Conservation (phyloP, 2,113 vertebrate genomes). For the Delphinus delphis region DNA sequence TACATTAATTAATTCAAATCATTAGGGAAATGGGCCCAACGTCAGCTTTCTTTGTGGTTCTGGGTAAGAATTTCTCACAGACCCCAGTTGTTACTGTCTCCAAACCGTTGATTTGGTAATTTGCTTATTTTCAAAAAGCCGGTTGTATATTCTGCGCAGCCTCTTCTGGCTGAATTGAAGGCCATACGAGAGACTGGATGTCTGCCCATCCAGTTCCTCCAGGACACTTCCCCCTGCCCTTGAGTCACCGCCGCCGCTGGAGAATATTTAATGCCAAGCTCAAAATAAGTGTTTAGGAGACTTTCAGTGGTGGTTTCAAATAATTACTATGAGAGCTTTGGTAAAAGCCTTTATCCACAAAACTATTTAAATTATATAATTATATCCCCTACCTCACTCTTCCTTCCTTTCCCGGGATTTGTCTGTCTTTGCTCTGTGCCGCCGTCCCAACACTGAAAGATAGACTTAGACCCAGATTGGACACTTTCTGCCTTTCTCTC, state of each 20-base stretch:
- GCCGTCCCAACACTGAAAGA: neutral
- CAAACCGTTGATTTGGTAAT: slow-evolving; percentile 30
- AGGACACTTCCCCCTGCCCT: neutral
- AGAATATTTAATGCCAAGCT: slow-evolving; percentile 57
- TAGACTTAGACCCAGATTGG: neutral
- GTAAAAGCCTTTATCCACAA: slow-evolving; percentile 67
- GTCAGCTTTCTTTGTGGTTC: neutral
- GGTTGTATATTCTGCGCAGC: slow-evolving; percentile 4
- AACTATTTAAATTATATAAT: slow-evolving; percentile 76
- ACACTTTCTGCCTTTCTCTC: neutral
- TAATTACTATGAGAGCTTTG: slow-evolving; percentile 66
- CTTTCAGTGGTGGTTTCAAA: slow-evolving; percentile 68
- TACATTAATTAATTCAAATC: slow-evolving; percentile 21
- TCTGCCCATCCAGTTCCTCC: slow-evolving; percentile 44
- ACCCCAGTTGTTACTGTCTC: neutral
- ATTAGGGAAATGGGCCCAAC: slow-evolving; percentile 5
- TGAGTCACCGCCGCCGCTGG: neutral
- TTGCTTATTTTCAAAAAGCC: slow-evolving; percentile 53
- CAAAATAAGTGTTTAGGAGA: slow-evolving; percentile 69
- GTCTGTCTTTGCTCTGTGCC: neutral
- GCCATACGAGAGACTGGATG: slow-evolving; percentile 4
- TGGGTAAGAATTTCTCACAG: neutral
- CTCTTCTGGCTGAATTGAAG: slow-evolving; percentile 37
- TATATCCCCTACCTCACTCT: slow-evolving; percentile 34
- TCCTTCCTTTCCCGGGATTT: slow-evolving; percentile 64